Conservation (phyloP, 2,888 invertebrate species). For the Tipula confusa region DNA sequence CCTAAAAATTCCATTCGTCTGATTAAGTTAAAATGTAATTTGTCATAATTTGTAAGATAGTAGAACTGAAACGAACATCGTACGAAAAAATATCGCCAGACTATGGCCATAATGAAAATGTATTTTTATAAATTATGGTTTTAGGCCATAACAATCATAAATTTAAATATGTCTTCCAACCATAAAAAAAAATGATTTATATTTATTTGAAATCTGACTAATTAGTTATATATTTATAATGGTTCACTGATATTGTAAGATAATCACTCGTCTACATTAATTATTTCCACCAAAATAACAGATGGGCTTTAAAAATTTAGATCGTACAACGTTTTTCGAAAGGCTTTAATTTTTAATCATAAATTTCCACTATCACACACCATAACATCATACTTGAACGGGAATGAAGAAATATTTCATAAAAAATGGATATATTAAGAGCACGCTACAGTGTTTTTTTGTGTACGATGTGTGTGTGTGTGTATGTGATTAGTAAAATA, state of each 20-base stretch:
- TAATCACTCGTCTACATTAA: background rate
- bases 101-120: too few species aligned
- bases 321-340: background rate
- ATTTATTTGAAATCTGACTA: background rate
- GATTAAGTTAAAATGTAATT: too few species aligned
- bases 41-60: too few species aligned
- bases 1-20: too few species aligned
- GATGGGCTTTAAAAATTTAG: background rate
- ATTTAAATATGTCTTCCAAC: background rate
- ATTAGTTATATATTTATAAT: background rate
- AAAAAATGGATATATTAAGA: background rate
- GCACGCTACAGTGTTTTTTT: background rate
- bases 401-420: background rate
- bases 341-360: background rate
- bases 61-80: too few species aligned
- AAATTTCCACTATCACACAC: background rate
- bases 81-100: too few species aligned
- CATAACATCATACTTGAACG: background rate
- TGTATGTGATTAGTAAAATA: background rate
- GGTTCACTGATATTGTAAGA: background rate
- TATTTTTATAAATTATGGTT: background rate
- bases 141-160: background rate
- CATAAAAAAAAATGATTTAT: slow-evolving; percentile 14
- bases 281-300: background rate
- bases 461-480: background rate